Evolutionary conservation across 1,140 invertebrate species (phyloP), one percentile per base, ranked within the genome.

Genomic region (Latrodectus geometricus): DNA sequence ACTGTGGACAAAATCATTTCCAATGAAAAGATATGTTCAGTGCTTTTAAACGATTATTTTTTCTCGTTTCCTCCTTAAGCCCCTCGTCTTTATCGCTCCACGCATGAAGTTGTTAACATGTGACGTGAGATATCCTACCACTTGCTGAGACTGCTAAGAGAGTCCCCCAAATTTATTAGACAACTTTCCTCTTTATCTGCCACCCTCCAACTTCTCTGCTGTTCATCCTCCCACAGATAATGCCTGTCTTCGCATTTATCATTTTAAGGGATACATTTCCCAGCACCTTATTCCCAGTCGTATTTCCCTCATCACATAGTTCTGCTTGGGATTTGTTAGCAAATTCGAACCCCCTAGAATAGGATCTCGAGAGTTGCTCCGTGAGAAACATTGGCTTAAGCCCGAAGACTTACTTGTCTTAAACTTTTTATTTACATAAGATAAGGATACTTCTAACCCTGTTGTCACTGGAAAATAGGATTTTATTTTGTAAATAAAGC

Each of bases 301-400:
- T 84, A 84, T 84, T 75, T 84, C 81, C 48, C 54, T 84, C 81
- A 7, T 23, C 81, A 52, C 17, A 35, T 17, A 49, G 61, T 20
- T 84, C 75, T 84, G 20, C 75, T 21, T 84, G 15, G 52, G n/a
- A 50, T 54, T 84, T 84, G 61, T 76, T 75, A 75, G 75, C 81
- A 84, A 66, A 70, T 70, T 72, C 49, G 7, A 61, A 66, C 9
- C 66, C 50, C 68, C n/a, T 9, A 20, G 68, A 23, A 11, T 20
- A 2, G 68, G 2, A 69, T 9, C 12, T 8, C 20, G 11, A 11
- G 21, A 1, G 14, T 69, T 21, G 1, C 9, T 11, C 3, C 68
- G 14, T 15, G 9, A 15, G 68, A 21, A 69, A 69, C 11, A 69
- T 11, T 69, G 68, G 68, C 21, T 11, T 23, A 69, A 69, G 68